phyloP scores from a whole-genome alignment of 2,797 vertebrate species.

The Sylvia borin region DNA sequence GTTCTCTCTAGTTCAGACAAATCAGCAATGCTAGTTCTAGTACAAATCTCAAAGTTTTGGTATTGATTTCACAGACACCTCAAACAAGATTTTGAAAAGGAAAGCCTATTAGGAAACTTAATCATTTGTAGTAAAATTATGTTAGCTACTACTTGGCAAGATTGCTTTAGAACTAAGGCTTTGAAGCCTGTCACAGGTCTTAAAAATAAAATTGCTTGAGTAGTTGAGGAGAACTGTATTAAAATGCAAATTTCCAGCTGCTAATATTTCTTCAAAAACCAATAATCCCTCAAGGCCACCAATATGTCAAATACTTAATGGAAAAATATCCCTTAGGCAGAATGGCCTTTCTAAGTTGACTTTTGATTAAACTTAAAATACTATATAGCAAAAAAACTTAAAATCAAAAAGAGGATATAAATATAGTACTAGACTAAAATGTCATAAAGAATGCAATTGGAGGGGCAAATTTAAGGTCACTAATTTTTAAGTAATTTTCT shows the following conservation, averaged over 20 bases:
- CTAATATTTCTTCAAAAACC: conserved; percentile 99
- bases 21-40: conserved; percentile 69
- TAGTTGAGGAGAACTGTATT: conserved; percentile 96
- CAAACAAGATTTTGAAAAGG: conserved; percentile 74
- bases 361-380: conserved; percentile 97
- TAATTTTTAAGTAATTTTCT: conserved; percentile 73
- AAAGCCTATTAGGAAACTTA: conserved; percentile 78
- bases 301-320: conserved; percentile 99
- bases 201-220: conserved; percentile 96
- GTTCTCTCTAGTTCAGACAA: conserved; percentile 48
- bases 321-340: conserved; percentile 98
- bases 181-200: conserved; percentile 90
- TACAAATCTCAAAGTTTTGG: conserved; percentile 74
- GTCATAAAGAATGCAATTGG: conserved; percentile 65
- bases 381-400: conserved; percentile 78
- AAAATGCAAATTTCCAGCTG: conserved; percentile 99
- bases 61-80: conserved; percentile 78
- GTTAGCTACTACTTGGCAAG: conserved; percentile 80
- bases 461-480: conserved; percentile 37
- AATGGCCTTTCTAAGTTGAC: conserved; percentile 90
- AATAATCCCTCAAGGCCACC: conserved; percentile 99
- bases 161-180: conserved; percentile 88
- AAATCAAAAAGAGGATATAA: conserved; percentile 78
- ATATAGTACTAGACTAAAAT: conserved; percentile 77
- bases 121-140: conserved; percentile 83